Evolutionary conservation across 2,888 invertebrate genomes (phyloP), one percentile per base, ranked within the genome.

Genomic region (Mellilla xanthometata): DNA sequence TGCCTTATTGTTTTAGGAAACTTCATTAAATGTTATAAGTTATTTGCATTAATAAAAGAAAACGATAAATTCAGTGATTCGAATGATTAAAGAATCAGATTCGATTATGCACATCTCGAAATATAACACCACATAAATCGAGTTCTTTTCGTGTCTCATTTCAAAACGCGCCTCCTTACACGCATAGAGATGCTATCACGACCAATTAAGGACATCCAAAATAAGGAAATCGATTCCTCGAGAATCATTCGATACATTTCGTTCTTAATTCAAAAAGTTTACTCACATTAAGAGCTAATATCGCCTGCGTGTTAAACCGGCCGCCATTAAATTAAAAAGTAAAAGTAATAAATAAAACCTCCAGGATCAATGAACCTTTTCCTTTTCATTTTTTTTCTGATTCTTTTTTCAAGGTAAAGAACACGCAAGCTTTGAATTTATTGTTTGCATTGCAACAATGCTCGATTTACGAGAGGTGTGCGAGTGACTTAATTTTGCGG

Each of bases 281-380:
- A 41, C 23, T 28, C 36, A 35, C 49, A 47, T 43, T 49, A 54
- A 50, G 46, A 29, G 56, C 61, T 66, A 70, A 70, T 67, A 60
- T 58, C 56, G 49, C 59, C 49, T 62, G 74, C 76, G 75, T 76
- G 76, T 60, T 60, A 59, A 19, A 63, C 54, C 60, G 53, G 39
- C 48, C 52, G 56, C 67, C 68, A 64, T 73, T 72, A 71, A 73
- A 68, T 73, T 72, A 71, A 75, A 75, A 76, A 74, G 74, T 73
- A 74, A 75, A 68, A 70, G 70, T 70, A 60, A 70, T 76, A 75
- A 76, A 75, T 74, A 72, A 73, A 49, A 52, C 42, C 27, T 15
- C 49, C 41, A 58, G 65, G 75, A 59, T 70, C 76, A 73, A 66
- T 65, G 76, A 73, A 62, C 76, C 64, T 65, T 63, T 68, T 58